These are phyloP conservation scores for Cephus rjabovi DNA, from an alignment of 2,888 invertebrate species.

Conservation along the genomic window DNA sequence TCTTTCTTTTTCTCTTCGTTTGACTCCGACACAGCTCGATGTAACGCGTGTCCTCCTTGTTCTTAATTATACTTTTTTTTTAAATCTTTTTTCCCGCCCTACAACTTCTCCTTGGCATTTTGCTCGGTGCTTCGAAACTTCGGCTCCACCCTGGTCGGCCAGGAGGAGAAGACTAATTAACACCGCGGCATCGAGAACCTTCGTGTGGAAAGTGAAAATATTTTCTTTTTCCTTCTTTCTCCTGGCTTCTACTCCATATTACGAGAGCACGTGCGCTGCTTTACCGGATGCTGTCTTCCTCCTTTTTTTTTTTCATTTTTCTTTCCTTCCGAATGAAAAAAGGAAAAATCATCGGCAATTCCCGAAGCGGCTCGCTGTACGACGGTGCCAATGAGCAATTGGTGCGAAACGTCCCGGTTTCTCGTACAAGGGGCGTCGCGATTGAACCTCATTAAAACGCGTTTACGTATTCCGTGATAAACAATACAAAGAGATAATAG, in stretches of 20 bases:
- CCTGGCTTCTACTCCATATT: neutral
- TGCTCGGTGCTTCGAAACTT: neutral
- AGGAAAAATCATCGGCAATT: neutral
- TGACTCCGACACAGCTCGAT: neutral
- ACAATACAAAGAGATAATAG: neutral
- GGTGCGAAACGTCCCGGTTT: neutral
- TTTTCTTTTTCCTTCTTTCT: neutral
- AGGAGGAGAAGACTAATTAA: neutral
- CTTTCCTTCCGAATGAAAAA: slow-evolving; percentile 1
- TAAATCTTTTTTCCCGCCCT: neutral
- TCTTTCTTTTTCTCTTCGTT: neutral
- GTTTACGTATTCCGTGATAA: neutral
- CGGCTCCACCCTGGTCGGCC: neutral
- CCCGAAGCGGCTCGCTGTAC: neutral
- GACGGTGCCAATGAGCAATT: neutral
- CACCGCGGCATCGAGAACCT: neutral
- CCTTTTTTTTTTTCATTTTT: slow-evolving; percentile 17
- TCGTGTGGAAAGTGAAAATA: neutral
- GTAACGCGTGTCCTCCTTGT: neutral
- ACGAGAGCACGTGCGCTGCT: neutral
- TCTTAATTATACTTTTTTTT: neutral
- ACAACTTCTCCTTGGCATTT: neutral
- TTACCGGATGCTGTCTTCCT: neutral
- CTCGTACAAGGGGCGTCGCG: neutral
- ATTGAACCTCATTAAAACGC: neutral